phyloP scores from a whole-genome alignment of 2,888 invertebrate genomes.

The Chrysotoxum bicinctum region DNA sequence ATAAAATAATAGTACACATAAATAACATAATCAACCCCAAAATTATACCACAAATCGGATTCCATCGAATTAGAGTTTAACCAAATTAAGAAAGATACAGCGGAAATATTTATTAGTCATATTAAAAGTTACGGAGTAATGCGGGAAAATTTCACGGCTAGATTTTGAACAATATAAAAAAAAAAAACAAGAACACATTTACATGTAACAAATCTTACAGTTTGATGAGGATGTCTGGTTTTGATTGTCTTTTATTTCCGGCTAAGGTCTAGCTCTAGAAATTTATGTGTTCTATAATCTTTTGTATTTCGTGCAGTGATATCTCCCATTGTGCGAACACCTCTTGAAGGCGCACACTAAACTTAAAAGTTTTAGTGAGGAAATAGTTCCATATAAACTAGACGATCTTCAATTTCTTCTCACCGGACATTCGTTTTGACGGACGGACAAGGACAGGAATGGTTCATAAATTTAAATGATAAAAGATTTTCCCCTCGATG shows the following conservation, averaged over 20 bases:
- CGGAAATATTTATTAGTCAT: conserved; percentile 9
- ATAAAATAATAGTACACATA: neutral
- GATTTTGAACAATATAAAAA: too few species aligned
- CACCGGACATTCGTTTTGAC: too few species aligned
- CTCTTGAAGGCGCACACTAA: too few species aligned
- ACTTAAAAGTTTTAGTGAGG: too few species aligned
- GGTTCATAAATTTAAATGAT: too few species aligned
- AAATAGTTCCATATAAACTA: too few species aligned
- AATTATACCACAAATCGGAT: neutral
- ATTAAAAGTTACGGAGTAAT: neutral
- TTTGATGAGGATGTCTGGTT: neutral
- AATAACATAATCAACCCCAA: neutral
- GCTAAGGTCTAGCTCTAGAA: neutral
- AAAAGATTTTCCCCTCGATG: too few species aligned
- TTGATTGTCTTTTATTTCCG: neutral
- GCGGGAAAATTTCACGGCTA: neutral
- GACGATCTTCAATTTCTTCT: too few species aligned
- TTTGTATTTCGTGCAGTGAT: too few species aligned
- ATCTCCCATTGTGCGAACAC: too few species aligned
- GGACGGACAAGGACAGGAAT: too few species aligned
- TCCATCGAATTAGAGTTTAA: neutral
- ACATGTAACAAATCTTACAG: neutral
- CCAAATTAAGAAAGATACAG: neutral
- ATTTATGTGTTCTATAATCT: too few species aligned
- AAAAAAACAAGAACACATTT: neutral